phyloP scores from a whole-genome alignment of 2,113 vertebrate genomes.

The Brachirus orientalis region DNA sequence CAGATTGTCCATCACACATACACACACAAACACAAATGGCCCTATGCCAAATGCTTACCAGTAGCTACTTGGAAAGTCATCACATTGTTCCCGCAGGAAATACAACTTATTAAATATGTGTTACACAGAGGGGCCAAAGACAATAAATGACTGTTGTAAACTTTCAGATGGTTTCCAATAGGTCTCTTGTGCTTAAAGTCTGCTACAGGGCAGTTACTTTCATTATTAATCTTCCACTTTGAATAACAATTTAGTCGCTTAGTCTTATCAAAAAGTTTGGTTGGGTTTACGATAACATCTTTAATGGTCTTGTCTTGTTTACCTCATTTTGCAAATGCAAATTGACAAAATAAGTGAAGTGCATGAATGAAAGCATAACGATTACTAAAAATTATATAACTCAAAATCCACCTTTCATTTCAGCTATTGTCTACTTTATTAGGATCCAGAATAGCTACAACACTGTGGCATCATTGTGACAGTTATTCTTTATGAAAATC shows the following conservation, averaged over 20 bases:
- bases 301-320: not conserved
- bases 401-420: no score
- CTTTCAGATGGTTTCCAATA: not conserved
- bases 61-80: constrained; percentile 44
- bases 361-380: no score
- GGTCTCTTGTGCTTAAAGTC: not conserved
- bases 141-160: not conserved
- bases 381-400: no score
- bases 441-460: no score
- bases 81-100: constrained; percentile 33
- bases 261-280: not conserved
- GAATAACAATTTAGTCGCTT: not conserved
- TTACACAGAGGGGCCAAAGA: not conserved
- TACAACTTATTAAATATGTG: constrained; percentile 25
- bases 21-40: constrained; percentile 21
- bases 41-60: constrained; percentile 49
- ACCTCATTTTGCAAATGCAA: no score
- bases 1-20: constrained; percentile 45
- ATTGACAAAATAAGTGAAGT: no score
- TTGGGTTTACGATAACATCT: not conserved
- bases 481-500: no score
- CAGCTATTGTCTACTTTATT: no score
- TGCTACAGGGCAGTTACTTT: not conserved
- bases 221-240: not conserved
- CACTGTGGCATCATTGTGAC: no score